Conservation (phyloP, 2,113 vertebrate genomes). For the Montifringilla adamsi region DNA sequence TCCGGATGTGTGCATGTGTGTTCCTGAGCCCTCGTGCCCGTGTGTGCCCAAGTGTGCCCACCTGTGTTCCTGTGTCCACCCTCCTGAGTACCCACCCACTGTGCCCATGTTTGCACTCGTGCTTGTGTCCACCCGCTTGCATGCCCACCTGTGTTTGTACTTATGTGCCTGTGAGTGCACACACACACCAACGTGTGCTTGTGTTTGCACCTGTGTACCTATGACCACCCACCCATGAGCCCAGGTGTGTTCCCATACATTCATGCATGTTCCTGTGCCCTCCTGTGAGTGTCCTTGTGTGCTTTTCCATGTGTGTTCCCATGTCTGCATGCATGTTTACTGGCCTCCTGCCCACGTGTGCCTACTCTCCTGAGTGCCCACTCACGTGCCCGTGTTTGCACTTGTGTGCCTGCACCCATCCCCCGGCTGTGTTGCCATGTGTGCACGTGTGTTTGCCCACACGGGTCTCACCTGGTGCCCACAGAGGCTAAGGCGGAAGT, state of each 20-base stretch:
- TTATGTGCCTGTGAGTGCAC: neutral
- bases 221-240: neutral
- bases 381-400: too few species aligned
- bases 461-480: slow-evolving; percentile 75
- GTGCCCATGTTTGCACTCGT: neutral
- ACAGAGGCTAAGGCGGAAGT: slow-evolving; percentile 86
- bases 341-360: neutral
- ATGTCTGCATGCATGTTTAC: neutral
- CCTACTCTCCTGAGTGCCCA: neutral
- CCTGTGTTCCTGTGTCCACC: neutral
- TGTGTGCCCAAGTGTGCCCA: neutral
- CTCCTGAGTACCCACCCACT: neutral
- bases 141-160: neutral
- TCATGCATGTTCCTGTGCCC: neutral
- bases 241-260: neutral
- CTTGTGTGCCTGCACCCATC: neutral
- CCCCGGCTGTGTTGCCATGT: fast-evolving
- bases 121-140: neutral
- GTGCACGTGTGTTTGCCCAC: neutral
- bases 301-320: neutral
- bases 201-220: neutral
- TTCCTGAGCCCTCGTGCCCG: neutral
- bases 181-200: too few species aligned
- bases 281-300: neutral
- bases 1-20: neutral